These are phyloP conservation scores for Eumeta japonica DNA, from an alignment of 1,140 invertebrate genomes.

Conservation along the genomic window DNA sequence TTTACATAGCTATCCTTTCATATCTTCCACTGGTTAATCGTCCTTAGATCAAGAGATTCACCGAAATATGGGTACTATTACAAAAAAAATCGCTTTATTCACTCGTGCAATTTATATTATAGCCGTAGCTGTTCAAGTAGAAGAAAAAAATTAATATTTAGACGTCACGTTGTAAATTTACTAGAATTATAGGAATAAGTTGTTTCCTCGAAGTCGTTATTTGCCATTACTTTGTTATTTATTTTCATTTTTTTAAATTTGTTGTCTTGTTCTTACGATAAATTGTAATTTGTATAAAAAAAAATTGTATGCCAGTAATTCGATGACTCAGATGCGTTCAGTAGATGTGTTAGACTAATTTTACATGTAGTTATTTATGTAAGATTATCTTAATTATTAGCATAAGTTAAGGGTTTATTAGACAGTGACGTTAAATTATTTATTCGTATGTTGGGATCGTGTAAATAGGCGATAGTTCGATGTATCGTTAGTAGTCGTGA, in stretches of 20 bases:
- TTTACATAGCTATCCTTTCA: slow-evolving; percentile 42
- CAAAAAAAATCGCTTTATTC: too few species aligned
- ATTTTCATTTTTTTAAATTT: slow-evolving; percentile 46
- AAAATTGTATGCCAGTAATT: slow-evolving; percentile 49
- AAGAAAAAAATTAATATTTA: too few species aligned
- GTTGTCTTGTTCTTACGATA: slow-evolving; percentile 25
- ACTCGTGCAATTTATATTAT: too few species aligned
- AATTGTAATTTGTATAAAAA: too few species aligned
- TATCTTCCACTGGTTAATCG: too few species aligned
- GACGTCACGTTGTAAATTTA: too few species aligned
- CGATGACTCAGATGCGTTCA: slow-evolving; percentile 32
- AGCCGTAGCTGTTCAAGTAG: too few species aligned
- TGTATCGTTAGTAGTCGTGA: slow-evolving; percentile 47
- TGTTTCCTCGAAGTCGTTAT: slow-evolving; percentile 32
- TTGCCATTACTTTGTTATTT: slow-evolving; percentile 55
- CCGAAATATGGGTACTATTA: too few species aligned
- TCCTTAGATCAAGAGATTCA: too few species aligned
- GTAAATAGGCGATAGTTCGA: slow-evolving; percentile 51
- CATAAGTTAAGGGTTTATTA: slow-evolving; percentile 50
- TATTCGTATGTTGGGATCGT: slow-evolving; percentile 54
- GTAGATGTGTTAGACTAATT: too few species aligned
- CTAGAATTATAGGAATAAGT: slow-evolving; percentile 32
- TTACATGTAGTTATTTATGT: neutral
- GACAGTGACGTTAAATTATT: slow-evolving; percentile 54
- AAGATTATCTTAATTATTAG: slow-evolving; percentile 22